Base-by-base conservation (phyloP, 2,888 invertebrate species). In the Acrocera orbiculus region DNA sequence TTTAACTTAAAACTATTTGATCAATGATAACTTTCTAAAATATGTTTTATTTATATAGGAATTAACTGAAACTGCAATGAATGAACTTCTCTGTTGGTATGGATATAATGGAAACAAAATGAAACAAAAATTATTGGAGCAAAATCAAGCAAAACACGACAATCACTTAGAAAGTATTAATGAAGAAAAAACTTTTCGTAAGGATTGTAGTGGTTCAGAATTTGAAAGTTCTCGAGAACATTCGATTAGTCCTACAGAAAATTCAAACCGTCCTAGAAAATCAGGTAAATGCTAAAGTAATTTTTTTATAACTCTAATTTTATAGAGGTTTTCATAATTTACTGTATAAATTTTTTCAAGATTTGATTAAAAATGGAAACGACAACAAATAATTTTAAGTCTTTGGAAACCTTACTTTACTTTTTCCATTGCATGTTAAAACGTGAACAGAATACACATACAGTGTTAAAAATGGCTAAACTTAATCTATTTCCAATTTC, bases 61-160 rank as follows among this genome's bases (percentile, higher is more conserved):
- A 57, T 89, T 81, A 60, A 87, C 87, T 5, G 86, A 86, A 56
- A 82, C 78, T 30, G 85, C 87, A 2, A 89, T 89, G 86, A 87
- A 86, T 52, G 87, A 89, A 58, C 64, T 89, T 39, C 66, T 89
- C 16, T 86, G 87, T 27, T 86, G 86, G 82, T 90, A 89, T 61
- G 89, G 89, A 3, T 89, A 87, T 54, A 76, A 74, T 40, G 72
- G 70, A 46, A 64, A 71, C 33, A 78, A 77, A 58, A 66, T 76
- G 20, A 58, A n/a, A n/a, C n/a, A n/a, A n/a, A n/a, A n/a, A n/a
- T n/a, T 57, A 16, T 36, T 54, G 31, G 47, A 53, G 24, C 46
- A 37, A 3, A 42, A 16, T 43, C 36, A 15, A 38, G 11, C 20
- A 20, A 25, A 31, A 16, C 14, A 24, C 27, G 24, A 25, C 16